Base-by-base conservation (phyloP, 1,140 invertebrate species). In the Amphibalanus amphitrite region DNA sequence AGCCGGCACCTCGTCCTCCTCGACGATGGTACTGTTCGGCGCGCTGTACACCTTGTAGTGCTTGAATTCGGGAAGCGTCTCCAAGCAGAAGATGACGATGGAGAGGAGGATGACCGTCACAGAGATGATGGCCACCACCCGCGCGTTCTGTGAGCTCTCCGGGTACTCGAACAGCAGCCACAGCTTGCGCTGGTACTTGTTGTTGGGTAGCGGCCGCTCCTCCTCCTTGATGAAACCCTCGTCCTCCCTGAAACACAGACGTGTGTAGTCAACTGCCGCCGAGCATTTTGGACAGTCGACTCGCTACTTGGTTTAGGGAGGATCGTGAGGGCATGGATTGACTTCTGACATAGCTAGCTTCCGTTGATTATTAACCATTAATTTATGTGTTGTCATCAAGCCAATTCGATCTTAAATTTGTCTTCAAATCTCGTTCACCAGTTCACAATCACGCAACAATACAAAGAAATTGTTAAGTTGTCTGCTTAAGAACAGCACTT, bases 101-200 rank as follows among this genome's bases (percentile, higher is more conserved):
- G 96, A 98, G 75, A 99, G 87, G 75, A 95, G 87, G 82, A 99
- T 99, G 80, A 99, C 94, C 84, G 97, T 91, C 78, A 99, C 95
- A 78, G 96, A 98, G 81, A 99, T 97, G 83, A 99, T 98, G 81
- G 97, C 97, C 81, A 99, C 93, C 76, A 99, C 90, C 77, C 97
- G 88, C 77, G 97, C 97, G 78, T 92, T 92, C 83, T 97, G 94
- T 77, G 96, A 98, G 83, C 93, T 97, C 86, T 99, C 97, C 74
- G 97, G 96, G 85, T 98, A 98, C 85, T 99, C 96, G 85, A 99
- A 98, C 78, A 98, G 84, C 82, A 98, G 84, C 97, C 97, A 99
- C 80, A 98, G 89, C 85, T 96, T 95, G 81, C 93, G 88, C 83
- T 98, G 93, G 81, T 95, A 90, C 85, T 97, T 90, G 85, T 96